These are phyloP conservation scores for Podilymbus podiceps DNA, from an alignment of 2,113 vertebrate genomes.

Conservation along the genomic window DNA sequence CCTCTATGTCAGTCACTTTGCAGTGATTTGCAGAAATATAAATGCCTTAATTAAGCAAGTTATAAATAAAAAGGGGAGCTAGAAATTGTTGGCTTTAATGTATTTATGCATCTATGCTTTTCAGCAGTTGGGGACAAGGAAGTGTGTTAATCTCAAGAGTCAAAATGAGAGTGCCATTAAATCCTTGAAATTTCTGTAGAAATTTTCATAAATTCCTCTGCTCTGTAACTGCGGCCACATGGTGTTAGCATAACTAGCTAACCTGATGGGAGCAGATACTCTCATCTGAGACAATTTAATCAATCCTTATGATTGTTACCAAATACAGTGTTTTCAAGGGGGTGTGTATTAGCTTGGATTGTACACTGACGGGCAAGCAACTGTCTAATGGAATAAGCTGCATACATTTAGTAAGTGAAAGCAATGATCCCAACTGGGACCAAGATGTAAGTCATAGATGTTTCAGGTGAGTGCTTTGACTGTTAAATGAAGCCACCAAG, in stretches of 20 bases:
- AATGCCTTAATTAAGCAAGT: slow-evolving; percentile 38
- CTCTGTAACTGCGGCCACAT: background rate
- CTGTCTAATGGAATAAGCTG: background rate
- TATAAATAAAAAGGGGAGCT: background rate
- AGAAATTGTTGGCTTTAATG: background rate
- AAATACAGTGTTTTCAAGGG: slow-evolving; percentile 40
- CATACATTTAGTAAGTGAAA: background rate
- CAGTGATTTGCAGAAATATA: slow-evolving; percentile 24
- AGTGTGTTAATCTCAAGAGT: background rate
- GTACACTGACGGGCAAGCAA: background rate
- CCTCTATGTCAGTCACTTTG: slow-evolving; percentile 26
- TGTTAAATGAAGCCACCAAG: background rate
- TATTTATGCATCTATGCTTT: background rate
- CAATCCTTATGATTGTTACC: slow-evolving; percentile 37
- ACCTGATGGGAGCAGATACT: background rate
- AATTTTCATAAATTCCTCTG: background rate
- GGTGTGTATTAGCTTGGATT: background rate
- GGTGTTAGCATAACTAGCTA: background rate
- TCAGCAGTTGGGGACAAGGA: background rate
- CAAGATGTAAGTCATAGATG: background rate
- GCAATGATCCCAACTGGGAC: background rate
- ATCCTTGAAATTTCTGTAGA: background rate
- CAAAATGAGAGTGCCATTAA: background rate
- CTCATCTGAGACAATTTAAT: slow-evolving; percentile 36
- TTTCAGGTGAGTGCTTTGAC: background rate